Evolutionary conservation across 2,113 vertebrate genomes (phyloP).

Genomic region (Oreochromis aureus): DNA sequence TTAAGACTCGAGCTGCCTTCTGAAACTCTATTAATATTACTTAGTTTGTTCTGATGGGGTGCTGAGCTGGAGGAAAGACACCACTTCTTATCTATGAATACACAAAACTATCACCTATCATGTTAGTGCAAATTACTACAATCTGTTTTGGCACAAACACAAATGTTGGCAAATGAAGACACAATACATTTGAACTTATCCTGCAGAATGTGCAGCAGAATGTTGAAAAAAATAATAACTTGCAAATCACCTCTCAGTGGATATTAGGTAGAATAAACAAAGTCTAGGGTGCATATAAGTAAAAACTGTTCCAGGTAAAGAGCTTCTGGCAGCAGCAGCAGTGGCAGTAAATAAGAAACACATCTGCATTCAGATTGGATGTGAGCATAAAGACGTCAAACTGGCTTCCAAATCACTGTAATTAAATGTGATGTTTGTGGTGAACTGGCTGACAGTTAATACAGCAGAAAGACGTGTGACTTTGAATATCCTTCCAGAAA

Average conservation of each 20-base stretch:
- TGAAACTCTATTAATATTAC: background rate
- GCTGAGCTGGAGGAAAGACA: rapidly evolving
- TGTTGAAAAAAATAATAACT: background rate
- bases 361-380: background rate
- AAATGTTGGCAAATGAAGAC: background rate
- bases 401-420: background rate
- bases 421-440: background rate
- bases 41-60: background rate
- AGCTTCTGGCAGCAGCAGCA: background rate
- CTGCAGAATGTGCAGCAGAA: background rate
- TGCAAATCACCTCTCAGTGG: background rate
- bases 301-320: background rate
- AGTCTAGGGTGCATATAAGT: background rate
- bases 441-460: background rate
- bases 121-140: background rate
- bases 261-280: background rate
- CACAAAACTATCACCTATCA: background rate
- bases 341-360: background rate
- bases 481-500: background rate
- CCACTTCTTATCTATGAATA: background rate
- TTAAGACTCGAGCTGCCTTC: background rate
- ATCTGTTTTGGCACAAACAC: background rate
- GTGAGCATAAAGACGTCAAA: background rate
- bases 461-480: background rate
- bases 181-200: background rate